Conservation (phyloP, 2,113 vertebrate species). For the Spea bombifrons region DNA sequence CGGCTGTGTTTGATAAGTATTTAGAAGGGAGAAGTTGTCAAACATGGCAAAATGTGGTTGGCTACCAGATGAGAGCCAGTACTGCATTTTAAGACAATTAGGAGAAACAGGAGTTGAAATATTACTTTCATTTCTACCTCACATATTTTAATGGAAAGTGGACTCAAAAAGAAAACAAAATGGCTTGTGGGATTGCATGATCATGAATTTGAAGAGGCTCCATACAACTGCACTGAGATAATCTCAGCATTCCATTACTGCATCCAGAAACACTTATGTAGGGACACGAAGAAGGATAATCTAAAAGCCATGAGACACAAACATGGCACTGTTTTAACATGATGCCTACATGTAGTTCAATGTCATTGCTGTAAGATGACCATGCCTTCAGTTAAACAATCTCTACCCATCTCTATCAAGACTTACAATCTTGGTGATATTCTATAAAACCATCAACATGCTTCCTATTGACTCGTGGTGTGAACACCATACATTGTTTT, state of each 20-base stretch:
- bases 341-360: neutral
- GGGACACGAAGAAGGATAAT: neutral
- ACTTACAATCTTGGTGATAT: neutral
- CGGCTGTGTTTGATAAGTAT: constrained; percentile 80
- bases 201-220: neutral
- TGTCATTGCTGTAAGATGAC: neutral
- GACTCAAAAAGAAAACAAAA: neutral
- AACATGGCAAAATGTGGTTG: neutral
- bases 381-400: neutral
- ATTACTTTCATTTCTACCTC: constrained; percentile 41
- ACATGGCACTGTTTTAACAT: neutral
- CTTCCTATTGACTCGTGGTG: neutral
- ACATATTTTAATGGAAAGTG: constrained; percentile 5
- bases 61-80: neutral
- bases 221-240: neutral
- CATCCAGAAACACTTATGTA: neutral
- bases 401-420: neutral
- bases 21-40: neutral
- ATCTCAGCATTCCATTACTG: neutral
- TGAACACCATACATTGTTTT: neutral
- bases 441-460: neutral
- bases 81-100: neutral
- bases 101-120: constrained; percentile 12
- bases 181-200: neutral
- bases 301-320: neutral